Base-by-base conservation (phyloP, 2,113 vertebrate species). In the Sinocyclocheilus rhinocerous region DNA sequence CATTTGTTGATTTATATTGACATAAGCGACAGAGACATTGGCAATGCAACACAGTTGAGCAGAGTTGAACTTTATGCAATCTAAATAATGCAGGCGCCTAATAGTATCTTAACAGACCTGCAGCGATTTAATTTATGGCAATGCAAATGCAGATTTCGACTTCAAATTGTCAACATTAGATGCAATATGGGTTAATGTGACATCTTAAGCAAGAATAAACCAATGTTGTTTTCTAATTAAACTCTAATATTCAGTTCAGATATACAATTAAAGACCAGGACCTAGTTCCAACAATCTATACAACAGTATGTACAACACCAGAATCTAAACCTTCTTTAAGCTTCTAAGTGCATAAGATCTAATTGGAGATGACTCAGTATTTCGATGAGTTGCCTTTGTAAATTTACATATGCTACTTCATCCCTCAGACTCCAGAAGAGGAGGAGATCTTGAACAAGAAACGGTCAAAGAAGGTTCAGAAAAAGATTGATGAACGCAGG, bases 361-460 rank as follows among this genome's bases (percentile, higher is more conserved):
- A 36, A 36, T 36, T 0, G 36, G 36, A 36, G 36, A 36, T 36
- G 4, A 36, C 36, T 36, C 36, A 36, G 29, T 33, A 33, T 33
- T 33, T 33, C 29, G 29, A 33, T 33, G 29, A 33, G 42, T 39
- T 48, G 39, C 42, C 16, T 81, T 15, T 45, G 20, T 65, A 33
- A 65, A 67, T 48, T 61, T 33, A n/a, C 55, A 26, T 39, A 80
- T 61, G 20, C 0, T 61, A 50, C 12, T 48, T 76, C 72, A 76
- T 76, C 42, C 5, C 90, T 13, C 84, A 99, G 98, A 98, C 97
- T 82, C 96, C 98, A 48, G 98, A 99, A 76, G 98, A 99, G 86
- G 98, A 99, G 84, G 97, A 99, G 80, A 96, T 98, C 81, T 92
- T 99, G 89, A 99, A 99, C 91, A 99, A 97, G 93, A 99, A 99